Evolutionary conservation across 2,888 invertebrate species (phyloP), one percentile per base, ranked within the genome.

Genomic region (Sminthurinus aureus): DNA sequence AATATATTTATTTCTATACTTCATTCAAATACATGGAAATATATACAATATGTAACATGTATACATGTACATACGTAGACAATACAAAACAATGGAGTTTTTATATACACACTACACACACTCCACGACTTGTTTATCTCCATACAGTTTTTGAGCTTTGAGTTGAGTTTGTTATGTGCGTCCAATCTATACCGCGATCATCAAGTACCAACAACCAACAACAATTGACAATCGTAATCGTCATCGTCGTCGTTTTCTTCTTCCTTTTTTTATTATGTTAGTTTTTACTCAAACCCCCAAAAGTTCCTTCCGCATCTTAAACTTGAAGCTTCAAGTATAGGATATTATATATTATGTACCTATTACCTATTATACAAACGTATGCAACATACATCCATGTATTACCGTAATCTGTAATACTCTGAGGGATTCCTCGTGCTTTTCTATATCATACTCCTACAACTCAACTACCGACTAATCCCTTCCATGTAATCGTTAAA

Each of bases 401-500:
- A 69, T n/a, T 22, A 69, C 22, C n/a, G n/a, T 69, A 69, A 69
- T 22, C 22, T 69, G n/a, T 69, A 69, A 69, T 22, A 64, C 18
- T 20, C 13, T 38, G 3, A 38, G 13, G 51, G 79, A 81, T 81
- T 52, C n/a, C 73, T 81, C 52, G 20, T 38, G 38, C 38, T 38
- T 38, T 38, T 38, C 38, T 38, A 38, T 38, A 38, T 38, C 38
- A 1, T 38, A 1, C 38, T 38, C 38, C 38, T 38, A 38, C 38
- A 38, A 38, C 38, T 38, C 38, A 38, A 38, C 38, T 38, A 38
- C 3, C 38, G 38, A 73, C 74, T 81, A 81, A 81, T 82, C 84
- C 77, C 38, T 74, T 69, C 76, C 75, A 81, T 83, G 83, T 84
- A 86, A 87, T 86, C 84, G 85, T 85, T 85, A 85, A 86, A 86